These are phyloP conservation scores for Zoanthus solanderi DNA, from an alignment of 92 coral and sea anemone species.

Conservation along the genomic window DNA sequence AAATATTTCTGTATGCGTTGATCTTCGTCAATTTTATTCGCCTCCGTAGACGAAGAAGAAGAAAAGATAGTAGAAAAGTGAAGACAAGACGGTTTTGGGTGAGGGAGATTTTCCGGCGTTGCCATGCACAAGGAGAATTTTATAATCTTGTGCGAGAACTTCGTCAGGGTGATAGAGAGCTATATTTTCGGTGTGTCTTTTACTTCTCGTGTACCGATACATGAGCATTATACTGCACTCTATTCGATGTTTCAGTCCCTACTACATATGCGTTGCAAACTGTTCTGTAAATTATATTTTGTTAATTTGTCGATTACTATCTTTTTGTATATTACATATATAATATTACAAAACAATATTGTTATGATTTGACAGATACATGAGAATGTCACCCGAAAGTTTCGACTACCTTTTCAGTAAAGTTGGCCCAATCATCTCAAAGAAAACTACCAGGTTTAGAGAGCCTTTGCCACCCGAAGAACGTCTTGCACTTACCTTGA, in stretches of 20 bases:
- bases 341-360: constrained; percentile 14
- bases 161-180: constrained; percentile 62
- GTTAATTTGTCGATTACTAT: constrained; percentile 30
- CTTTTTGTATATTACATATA: constrained; percentile 1
- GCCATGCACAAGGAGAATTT: constrained; percentile 59
- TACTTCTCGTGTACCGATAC: constrained; percentile 40
- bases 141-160: constrained; percentile 67
- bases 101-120: constrained; percentile 59
- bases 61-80: constrained; percentile 47
- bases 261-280: constrained; percentile 31
- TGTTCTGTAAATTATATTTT: constrained; percentile 22
- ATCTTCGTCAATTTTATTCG: neutral
- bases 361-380: constrained; percentile 53
- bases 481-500: constrained; percentile 67
- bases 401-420: constrained; percentile 55
- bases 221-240: constrained; percentile 43
- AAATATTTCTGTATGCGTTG: constrained; percentile 23
- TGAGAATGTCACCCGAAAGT: constrained; percentile 69
- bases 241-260: constrained; percentile 32
- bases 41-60: constrained; percentile 50
- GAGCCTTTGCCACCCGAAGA: constrained; percentile 65
- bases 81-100: constrained; percentile 66
- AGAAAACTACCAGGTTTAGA: constrained; percentile 58
- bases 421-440: constrained; percentile 65
- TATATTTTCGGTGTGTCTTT: constrained; percentile 64